A percentile compares a stretch with the other conserved stretches of the same genome.
phyloP scores from a whole-genome alignment of 2,797 vertebrate species.

The Avahi laniger region DNA sequence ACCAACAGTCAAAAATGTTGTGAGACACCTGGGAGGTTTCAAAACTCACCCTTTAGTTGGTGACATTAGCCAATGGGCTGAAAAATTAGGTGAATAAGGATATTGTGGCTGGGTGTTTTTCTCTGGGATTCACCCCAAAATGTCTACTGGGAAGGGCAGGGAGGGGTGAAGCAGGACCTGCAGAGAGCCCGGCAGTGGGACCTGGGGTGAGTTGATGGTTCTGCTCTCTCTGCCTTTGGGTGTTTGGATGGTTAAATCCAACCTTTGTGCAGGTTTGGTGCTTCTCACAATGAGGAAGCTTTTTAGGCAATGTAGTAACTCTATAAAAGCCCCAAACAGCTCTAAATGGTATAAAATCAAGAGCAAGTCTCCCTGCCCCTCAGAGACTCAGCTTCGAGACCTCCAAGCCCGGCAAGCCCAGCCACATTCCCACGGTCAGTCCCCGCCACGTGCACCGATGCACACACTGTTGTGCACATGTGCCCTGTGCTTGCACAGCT shows the following conservation, averaged over 20 bases:
- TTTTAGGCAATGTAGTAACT: background rate
- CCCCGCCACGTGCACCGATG: fast-evolving
- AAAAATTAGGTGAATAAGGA: background rate
- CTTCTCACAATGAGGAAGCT: background rate
- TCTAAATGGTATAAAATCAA: fast-evolving
- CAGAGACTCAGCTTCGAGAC: fast-evolving
- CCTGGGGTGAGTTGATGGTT: fast-evolving
- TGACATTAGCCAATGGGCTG: background rate
- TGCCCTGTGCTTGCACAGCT: no score
- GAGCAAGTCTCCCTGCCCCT: fast-evolving
- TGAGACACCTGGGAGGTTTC: background rate
- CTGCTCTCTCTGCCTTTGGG: fast-evolving
- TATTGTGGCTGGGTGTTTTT: background rate
- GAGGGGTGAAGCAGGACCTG: background rate
- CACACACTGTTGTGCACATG: background rate
- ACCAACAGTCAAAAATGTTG: background rate
- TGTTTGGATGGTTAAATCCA: background rate
- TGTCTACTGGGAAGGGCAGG: background rate
- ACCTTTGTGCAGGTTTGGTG: no score
- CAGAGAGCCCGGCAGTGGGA: fast-evolving
- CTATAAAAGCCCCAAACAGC: background rate
- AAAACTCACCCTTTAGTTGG: background rate
- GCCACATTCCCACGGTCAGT: background rate
- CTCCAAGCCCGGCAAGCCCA: fast-evolving
- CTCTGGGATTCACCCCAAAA: background rate